Evolutionary conservation across 1,140 invertebrate species (phyloP), one percentile per base, ranked within the genome.

Genomic region (Zaprionus camerounensis): DNA sequence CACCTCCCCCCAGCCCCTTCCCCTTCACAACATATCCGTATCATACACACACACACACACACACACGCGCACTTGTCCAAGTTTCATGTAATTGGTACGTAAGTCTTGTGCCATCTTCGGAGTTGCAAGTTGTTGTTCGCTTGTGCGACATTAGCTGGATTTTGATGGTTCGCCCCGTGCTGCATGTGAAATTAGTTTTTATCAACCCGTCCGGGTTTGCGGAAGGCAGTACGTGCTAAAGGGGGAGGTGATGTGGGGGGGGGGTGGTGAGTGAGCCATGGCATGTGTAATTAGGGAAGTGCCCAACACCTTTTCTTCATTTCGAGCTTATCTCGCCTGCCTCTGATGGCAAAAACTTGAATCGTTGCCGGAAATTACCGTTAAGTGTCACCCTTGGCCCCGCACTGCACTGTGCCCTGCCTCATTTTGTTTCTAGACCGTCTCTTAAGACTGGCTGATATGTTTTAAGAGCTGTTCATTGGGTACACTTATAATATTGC

Each of bases 181-280:
- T 90, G 86, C 85, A 90, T 90, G 82, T 90, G 85, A 90, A 90
- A 90, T 90, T 90, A 90, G 85, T 90, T 85, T 63, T 61, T 75
- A 57, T 62, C 61, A 49, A 51, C n/a, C 11, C 9, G 15, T 24
- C 11, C 20, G 46, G 9, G 7, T 17, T 17, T n/a, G 17, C 46
- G 20, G 46, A 13, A 51, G 46, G 17, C 46, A 49, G 9, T 49
- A 46, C 41, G 36, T 15, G 51, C 13, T 28, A 57, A 12, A 9
- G 9, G 9, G 5, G 3, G 20, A 3, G 15, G 15, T 11, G 0
- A 7, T 28, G 26, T 28, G 26, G 1, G 5, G 6, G 26, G 6
- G 1, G 56, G 9, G 15, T 5, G 4, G 49, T 3, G 59, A 64
- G 76, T 62, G 63, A 64, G 70, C 38, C 80, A 81, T 82, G 77